Evolutionary conservation across 2,797 vertebrate species (phyloP).

Genomic region (Peromyscus eremicus): DNA sequence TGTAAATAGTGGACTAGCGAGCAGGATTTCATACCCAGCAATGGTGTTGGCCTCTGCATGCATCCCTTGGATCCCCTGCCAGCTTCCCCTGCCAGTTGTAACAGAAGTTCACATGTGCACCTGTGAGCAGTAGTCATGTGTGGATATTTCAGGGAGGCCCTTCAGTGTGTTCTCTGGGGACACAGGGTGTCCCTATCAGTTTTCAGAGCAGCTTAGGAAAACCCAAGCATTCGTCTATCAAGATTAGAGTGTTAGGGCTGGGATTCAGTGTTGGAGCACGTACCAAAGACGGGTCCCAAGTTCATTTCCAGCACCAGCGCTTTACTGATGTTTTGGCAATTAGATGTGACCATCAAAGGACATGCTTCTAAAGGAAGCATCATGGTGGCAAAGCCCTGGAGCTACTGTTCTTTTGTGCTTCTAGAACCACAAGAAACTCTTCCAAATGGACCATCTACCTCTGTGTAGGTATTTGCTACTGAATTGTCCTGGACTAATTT

Average conservation of each 20-base stretch:
- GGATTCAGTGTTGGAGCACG: neutral
- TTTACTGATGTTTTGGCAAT: neutral
- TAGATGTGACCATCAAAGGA: neutral
- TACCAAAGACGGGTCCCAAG: neutral
- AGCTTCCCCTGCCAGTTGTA: rapidly evolving
- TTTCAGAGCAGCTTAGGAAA: neutral
- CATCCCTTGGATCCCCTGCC: neutral
- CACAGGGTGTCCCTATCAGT: neutral
- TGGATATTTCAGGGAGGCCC: neutral
- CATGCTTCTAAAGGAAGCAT: neutral
- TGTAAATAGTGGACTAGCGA: neutral
- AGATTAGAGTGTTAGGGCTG: neutral
- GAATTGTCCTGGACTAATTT: neutral
- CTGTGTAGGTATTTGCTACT: neutral
- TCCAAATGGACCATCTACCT: neutral
- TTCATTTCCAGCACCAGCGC: neutral
- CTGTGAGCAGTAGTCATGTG: neutral
- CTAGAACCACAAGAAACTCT: neutral
- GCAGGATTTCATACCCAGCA: neutral
- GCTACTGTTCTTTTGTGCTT: neutral
- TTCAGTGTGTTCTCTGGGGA: neutral
- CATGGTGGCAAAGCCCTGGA: neutral
- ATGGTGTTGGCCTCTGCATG: rapidly evolving
- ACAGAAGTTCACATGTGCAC: neutral
- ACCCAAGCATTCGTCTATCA: neutral